A percentile compares a stretch with the other conserved stretches of the same genome.
Evolutionary conservation across 2,113 vertebrate genomes (phyloP).

Genomic region (Thunnus thynnus): DNA sequence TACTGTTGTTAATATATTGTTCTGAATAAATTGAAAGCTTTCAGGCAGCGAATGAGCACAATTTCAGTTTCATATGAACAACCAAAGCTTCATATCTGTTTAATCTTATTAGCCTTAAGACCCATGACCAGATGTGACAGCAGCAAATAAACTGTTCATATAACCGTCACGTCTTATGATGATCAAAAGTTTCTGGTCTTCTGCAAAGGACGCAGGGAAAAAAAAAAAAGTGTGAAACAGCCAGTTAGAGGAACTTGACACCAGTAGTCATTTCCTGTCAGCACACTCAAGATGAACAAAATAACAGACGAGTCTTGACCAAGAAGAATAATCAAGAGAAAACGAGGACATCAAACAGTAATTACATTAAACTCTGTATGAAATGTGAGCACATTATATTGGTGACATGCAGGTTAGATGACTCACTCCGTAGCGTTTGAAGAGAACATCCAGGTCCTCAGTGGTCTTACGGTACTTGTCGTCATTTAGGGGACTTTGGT

Average conservation of each 20-base stretch:
- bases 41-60: too few relatives aligned
- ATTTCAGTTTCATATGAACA: too few relatives aligned
- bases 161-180: not conserved
- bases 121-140: rapidly evolving
- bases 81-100: too few relatives aligned
- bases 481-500: conserved; percentile 97
- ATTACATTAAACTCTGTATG: not conserved
- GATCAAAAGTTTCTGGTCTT: not conserved
- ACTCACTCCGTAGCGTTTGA: conserved; percentile 98
- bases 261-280: conserved; percentile 41
- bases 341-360: conserved; percentile 12
- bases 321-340: not conserved
- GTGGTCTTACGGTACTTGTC: conserved; percentile 96
- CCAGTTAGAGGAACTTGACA: conserved; percentile 39
- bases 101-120: not conserved
- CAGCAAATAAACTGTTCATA: not conserved
- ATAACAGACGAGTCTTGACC: conserved; percentile 18
- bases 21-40: too few relatives aligned
- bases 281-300: conserved; percentile 7
- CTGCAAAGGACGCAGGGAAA: not conserved
- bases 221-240: conserved; percentile 23
- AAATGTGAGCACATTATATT: not conserved
- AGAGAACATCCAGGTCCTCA: conserved; percentile 97
- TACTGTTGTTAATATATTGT: too few relatives aligned
- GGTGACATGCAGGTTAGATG: conserved; percentile 39